Percentiles rank a stretch among this genome's conserved stretches.
These are phyloP conservation scores for Agrilus planipennis DNA, from an alignment of 1,140 invertebrate genomes.

Conservation along the genomic window DNA sequence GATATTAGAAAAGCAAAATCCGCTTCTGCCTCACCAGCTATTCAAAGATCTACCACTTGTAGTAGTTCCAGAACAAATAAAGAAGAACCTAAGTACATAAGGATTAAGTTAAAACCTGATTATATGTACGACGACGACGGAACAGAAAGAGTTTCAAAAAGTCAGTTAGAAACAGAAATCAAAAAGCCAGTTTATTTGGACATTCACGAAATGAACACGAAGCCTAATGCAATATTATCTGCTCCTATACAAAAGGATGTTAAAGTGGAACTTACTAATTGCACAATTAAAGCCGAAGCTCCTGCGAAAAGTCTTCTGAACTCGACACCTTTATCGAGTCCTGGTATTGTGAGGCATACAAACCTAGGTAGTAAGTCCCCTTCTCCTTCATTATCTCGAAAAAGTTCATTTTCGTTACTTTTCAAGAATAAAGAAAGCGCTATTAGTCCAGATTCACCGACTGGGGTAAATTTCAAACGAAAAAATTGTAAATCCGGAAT, in stretches of 20 bases:
- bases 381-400: constrained; percentile 53
- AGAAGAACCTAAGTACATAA: constrained; percentile 44
- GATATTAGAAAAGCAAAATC: constrained; percentile 15
- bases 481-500: constrained; percentile 26
- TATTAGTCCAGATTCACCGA: constrained; percentile 55
- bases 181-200: constrained; percentile 19
- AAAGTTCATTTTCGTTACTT: constrained; percentile 66
- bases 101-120: constrained; percentile 53
- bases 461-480: constrained; percentile 22
- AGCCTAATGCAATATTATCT: too few relatives aligned
- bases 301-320: too few relatives aligned
- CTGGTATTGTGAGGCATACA: constrained; percentile 37
- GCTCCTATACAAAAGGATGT: too few relatives aligned
- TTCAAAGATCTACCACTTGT: constrained; percentile 9
- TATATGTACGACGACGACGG: constrained; percentile 46
- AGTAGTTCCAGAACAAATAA: constrained; percentile 17
- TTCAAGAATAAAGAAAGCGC: constrained; percentile 52
- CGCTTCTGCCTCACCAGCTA: constrained; percentile 18
- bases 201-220: constrained; percentile 10
- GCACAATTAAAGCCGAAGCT: too few relatives aligned
- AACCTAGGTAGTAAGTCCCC: constrained; percentile 37
- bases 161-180: constrained; percentile 10
- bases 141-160: constrained; percentile 13
- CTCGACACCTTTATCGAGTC: too few relatives aligned
- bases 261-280: too few relatives aligned